Percentiles rank a stretch among this genome's conserved stretches.
These are phyloP conservation scores for Xiphorhynchus erythropygius DNA, from an alignment of 2,797 vertebrate genomes.

Conservation along the genomic window DNA sequence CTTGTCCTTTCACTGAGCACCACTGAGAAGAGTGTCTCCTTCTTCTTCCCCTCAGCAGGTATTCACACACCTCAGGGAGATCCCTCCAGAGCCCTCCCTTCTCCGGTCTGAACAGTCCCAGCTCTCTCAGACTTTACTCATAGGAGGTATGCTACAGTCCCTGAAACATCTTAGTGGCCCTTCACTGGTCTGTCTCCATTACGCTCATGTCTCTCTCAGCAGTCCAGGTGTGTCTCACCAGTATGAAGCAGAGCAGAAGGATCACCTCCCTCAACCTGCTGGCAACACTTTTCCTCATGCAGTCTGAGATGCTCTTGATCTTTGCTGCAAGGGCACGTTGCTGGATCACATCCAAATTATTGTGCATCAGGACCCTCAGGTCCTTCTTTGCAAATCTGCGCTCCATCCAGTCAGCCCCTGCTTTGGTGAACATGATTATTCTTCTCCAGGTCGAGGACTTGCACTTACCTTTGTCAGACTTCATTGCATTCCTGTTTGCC, in stretches of 20 bases:
- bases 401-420: not conserved
- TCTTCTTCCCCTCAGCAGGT: not conserved
- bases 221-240: not conserved
- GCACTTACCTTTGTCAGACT: not conserved
- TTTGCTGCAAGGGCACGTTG: not conserved
- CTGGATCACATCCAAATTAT: not conserved
- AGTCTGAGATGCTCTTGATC: not conserved
- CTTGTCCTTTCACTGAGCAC: not conserved
- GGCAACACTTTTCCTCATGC: not conserved
- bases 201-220: not conserved
- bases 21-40: not conserved
- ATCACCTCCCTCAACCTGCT: not conserved
- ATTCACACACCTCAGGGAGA: fast-evolving
- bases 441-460: not conserved
- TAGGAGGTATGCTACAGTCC: fast-evolving
- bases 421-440: not conserved
- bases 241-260: not conserved
- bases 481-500: fast-evolving
- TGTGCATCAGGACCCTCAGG: not conserved
- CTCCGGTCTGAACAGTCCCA: not conserved
- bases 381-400: not conserved
- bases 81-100: not conserved
- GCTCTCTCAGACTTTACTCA: not conserved
- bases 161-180: not conserved
- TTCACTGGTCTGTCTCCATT: not conserved